phyloP scores from a whole-genome alignment of 1,140 invertebrate species.

The Saccostrea echinata region DNA sequence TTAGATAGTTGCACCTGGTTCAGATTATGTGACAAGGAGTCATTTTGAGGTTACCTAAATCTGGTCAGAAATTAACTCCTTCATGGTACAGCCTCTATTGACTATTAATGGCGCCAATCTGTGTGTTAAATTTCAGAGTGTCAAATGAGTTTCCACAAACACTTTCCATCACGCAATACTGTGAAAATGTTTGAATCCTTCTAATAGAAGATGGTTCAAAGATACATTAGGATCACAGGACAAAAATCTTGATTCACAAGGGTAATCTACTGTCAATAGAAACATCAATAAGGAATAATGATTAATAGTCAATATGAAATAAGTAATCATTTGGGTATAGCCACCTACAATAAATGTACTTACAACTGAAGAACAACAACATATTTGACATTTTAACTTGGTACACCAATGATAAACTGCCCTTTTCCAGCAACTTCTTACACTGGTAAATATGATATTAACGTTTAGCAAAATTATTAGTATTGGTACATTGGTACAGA shows the following conservation, averaged over 20 bases:
- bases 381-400: too few species aligned
- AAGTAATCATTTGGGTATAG: not conserved
- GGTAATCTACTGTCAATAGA: not conserved
- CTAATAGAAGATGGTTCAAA: not conserved
- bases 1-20: not conserved
- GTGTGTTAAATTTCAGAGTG: constrained; percentile 12
- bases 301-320: not conserved
- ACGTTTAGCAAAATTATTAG: too few species aligned
- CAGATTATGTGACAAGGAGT: constrained; percentile 21
- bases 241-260: not conserved
- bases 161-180: constrained; percentile 20
- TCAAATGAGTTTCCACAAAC: constrained; percentile 28
- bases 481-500: too few species aligned
- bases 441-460: too few species aligned
- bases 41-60: constrained; percentile 4
- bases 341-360: not conserved
- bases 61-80: constrained; percentile 31
- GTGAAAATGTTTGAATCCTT: not conserved
- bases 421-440: too few species aligned
- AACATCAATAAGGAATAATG: not conserved
- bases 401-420: too few species aligned
- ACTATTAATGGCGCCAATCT: not conserved
- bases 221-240: not conserved
- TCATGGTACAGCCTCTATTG: not conserved
- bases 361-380: not conserved